Evolutionary conservation across 1,140 invertebrate genomes (phyloP), one percentile per base, ranked within the genome.

Genomic region (Brachionus rotundiformis): DNA sequence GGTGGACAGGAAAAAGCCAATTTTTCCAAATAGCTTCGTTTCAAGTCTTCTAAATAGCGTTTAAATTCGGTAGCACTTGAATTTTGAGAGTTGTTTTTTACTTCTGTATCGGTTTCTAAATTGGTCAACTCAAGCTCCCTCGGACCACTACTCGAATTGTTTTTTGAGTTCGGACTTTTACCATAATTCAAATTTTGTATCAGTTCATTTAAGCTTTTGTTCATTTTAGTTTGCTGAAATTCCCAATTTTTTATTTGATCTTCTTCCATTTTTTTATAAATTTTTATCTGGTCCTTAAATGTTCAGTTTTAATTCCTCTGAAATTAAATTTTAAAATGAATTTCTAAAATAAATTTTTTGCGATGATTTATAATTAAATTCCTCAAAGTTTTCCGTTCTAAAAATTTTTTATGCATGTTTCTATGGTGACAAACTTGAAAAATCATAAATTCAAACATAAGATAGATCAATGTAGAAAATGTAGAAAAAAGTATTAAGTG

Each of bases 211-310:
- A 73, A 11, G n/a, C 68, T 73, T 44, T 31, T 29, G 29, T 73
- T 73, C 68, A 73, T 73, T 73, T 73, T 73, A 44, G 68, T 31
- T 25, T 73, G 68, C 6, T 73, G 16, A 44, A 19, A 73, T 23
- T 44, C 19, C 68, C 68, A 73, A 73, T 73, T 73, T 73, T 73
- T 41, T 31, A 44, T n/a, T 4, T 25, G 19, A 11, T 25, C 7
- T 73, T 73, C 68, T 44, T 73, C 68, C 7, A 44, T 41, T 47
- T 23, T 39, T 44, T 73, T 27, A 31, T 31, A 65, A 2, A 16
- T n/a, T 65, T 65, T 65, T 4, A 25, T 11, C 11, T 73, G 19
- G 5, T 41, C 0, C 3, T 7, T 44, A 25, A 41, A 25, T 73
- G 41, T 31, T 19, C 16, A 39, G 25, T 54, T 16, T 54, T 19